Evolutionary conservation across 2,797 vertebrate genomes (phyloP), one percentile per base, ranked within the genome.

Genomic region (Scarus forsteni): DNA sequence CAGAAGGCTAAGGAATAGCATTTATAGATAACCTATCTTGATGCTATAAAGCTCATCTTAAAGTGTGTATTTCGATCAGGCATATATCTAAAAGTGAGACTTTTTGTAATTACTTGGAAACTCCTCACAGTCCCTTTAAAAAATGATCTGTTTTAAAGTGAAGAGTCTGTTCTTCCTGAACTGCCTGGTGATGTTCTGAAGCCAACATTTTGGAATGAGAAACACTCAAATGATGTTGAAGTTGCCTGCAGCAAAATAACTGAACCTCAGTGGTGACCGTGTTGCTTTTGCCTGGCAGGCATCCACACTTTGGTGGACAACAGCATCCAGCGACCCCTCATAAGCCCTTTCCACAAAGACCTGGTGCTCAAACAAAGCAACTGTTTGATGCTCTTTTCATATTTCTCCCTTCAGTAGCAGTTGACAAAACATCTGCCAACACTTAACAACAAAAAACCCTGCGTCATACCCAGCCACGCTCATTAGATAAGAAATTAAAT

Each of bases 381-480:
- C 71, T 5, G 64, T 85, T 88, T 89, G 85, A 89, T 88, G 78
- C 67, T 59, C 73, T 86, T 87, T 89, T 84, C 79, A 86, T 90
- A 84, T 80, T 88, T 81, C 70, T 73, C 69, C 61, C 66, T 73
- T 77, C 67, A 81, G 87, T 88, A 81, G 56, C 7, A 3, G 34
- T 74, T 69, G 54, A 64, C 43, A 38, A 79, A 83, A 81, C 73
- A 79, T 81, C 65, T 59, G 77, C 78, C 10, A 61, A 81, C 55
- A 65, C 59, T 19, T 11, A 77, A 35, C 54, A 52, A 73, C 53
- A 75, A 72, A 42, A 73, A 46, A 75, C 71, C 66, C 49, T 67
- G 74, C 57, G 5, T 83, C 83, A 78, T 49, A n/a, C 40, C 14
- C 50, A 55, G 56, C 64, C 74, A 76, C n/a, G 63, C 73, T 80